phyloP scores from a whole-genome alignment of 1,140 invertebrate genomes.

The Meloidogyne exigua region DNA sequence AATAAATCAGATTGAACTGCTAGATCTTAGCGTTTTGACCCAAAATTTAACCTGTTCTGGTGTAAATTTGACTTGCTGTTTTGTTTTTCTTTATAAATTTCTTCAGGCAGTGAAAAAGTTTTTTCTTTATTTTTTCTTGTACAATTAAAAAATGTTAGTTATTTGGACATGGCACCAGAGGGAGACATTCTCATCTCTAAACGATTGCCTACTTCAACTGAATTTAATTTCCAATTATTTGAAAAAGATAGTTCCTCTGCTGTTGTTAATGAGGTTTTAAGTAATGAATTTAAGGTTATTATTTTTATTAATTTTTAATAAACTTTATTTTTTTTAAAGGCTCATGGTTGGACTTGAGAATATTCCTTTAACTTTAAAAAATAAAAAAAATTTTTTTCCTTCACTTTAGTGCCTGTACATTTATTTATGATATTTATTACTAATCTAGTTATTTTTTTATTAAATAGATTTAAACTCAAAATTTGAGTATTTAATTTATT shows the following conservation, averaged over 20 bases:
- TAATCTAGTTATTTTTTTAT: no score
- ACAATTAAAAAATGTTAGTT: neutral
- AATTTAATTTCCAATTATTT: neutral
- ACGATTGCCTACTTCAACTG: neutral
- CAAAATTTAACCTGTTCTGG: neutral
- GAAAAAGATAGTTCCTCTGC: neutral
- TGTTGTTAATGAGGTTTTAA: neutral
- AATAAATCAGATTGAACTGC: neutral
- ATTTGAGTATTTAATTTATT: no score
- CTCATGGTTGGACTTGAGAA: neutral
- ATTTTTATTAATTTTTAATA: no score
- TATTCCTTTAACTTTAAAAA: neutral
- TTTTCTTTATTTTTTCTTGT: neutral
- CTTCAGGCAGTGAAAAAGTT: neutral
- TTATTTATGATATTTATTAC: no score
- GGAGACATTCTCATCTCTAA: neutral
- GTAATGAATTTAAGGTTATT: neutral
- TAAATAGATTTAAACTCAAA: no score
- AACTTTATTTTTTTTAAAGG: no score
- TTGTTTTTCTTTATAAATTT: conserved; percentile 1
- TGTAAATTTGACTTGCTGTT: neutral
- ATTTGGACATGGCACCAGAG: neutral
- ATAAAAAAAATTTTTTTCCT: neutral
- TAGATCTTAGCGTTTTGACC: neutral
- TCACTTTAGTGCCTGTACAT: no score